Evolutionary conservation across 2,113 vertebrate species (phyloP).

Genomic region (Myotis brandtii): DNA sequence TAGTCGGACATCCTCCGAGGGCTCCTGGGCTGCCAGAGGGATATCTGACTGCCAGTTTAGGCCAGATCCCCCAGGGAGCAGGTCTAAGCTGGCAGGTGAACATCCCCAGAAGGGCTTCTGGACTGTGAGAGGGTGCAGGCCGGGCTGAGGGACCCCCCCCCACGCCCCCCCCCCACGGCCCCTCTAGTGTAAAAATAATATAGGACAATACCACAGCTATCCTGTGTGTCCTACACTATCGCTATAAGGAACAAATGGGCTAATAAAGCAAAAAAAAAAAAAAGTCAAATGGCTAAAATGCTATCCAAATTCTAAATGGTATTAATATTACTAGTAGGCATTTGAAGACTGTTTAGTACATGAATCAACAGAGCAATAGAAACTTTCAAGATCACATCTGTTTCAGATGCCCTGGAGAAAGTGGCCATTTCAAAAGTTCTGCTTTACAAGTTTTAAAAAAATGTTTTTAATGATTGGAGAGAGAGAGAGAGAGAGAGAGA

Average conservation of each 20-base stretch:
- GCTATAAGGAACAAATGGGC: not conserved
- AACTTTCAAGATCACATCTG: not conserved
- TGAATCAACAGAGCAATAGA: not conserved
- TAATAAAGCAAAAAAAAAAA: not conserved
- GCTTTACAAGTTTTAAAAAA: not conserved
- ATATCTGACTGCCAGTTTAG: too few relatives aligned
- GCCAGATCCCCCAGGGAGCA: too few relatives aligned
- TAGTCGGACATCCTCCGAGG: too few relatives aligned
- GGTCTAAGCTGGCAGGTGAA: too few relatives aligned
- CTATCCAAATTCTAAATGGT: not conserved
- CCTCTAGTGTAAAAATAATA: too few relatives aligned
- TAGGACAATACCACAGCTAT: not conserved
- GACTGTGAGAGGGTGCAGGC: too few relatives aligned
- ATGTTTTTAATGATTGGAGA: too few relatives aligned
- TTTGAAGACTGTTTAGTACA: not conserved
- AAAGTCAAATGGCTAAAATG: not conserved
- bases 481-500: too few relatives aligned
- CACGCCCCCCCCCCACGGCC: too few relatives aligned
- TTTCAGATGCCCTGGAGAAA: not conserved
- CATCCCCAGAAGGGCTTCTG: too few relatives aligned
- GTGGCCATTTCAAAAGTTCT: not conserved
- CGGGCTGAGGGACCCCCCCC: too few relatives aligned
- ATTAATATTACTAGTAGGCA: not conserved
- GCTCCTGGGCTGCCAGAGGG: too few relatives aligned
- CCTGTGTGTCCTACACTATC: fast-evolving